A percentile compares a stretch with the other conserved stretches of the same genome.
Evolutionary conservation across 2,888 invertebrate genomes (phyloP).

Genomic region (Parnassius smintheus): DNA sequence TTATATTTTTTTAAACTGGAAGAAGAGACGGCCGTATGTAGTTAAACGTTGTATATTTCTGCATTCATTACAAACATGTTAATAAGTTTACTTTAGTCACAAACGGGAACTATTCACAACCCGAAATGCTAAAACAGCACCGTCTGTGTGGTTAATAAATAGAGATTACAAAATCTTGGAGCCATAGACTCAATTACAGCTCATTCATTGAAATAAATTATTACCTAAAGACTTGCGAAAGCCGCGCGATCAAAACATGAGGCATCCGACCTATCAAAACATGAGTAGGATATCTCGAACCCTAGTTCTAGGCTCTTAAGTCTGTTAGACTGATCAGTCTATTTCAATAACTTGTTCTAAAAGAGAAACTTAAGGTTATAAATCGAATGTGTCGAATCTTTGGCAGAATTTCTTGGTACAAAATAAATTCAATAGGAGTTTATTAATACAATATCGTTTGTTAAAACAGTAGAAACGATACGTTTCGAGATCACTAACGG

Average conservation of each 20-base stretch:
- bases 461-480: slow-evolving; percentile 53
- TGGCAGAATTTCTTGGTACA: slow-evolving; percentile 47
- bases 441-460: slow-evolving; percentile 53
- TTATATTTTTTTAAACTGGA: too few species aligned
- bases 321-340: slow-evolving; percentile 7
- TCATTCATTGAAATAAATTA: slow-evolving; percentile 63
- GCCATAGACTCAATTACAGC: slow-evolving; percentile 41
- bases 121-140: slow-evolving; percentile 14
- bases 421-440: slow-evolving; percentile 57
- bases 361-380: slow-evolving; percentile 33
- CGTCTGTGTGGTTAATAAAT: slow-evolving; percentile 41
- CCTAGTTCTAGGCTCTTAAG: slow-evolving; percentile 34
- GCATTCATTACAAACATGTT: too few species aligned
- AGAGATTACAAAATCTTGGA: slow-evolving; percentile 47
- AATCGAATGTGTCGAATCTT: slow-evolving; percentile 34
- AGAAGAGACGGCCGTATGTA: too few species aligned
- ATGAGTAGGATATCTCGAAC: slow-evolving; percentile 58
- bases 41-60: too few species aligned
- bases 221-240: slow-evolving; percentile 48
- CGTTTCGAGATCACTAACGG: slow-evolving; percentile 44
- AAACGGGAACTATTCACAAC: neutral
- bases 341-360: slow-evolving; percentile 46
- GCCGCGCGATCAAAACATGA: slow-evolving; percentile 65
- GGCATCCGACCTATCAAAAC: slow-evolving; percentile 64
- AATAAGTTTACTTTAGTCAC: too few species aligned